These are phyloP conservation scores for Elaphurus davidianus DNA, from an alignment of 2,113 vertebrate genomes.

Conservation along the genomic window DNA sequence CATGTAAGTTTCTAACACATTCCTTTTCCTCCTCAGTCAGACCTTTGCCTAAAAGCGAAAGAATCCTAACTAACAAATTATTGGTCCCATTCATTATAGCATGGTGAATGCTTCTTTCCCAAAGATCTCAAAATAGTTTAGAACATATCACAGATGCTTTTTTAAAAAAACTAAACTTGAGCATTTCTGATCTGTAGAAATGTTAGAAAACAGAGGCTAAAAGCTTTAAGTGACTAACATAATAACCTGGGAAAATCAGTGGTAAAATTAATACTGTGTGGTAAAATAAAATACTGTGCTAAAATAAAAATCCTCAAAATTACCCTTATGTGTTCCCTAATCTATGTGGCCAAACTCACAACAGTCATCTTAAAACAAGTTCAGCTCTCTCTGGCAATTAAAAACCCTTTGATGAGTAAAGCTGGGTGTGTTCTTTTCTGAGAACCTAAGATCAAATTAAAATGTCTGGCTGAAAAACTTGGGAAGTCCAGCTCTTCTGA, in stretches of 20 bases:
- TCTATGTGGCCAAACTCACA: background rate
- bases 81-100: background rate
- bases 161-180: background rate
- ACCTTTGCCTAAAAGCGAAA: background rate
- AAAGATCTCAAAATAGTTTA: conserved; percentile 32
- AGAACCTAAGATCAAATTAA: conserved; percentile 13
- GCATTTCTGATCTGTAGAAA: background rate
- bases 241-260: background rate
- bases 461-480: background rate
- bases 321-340: background rate
- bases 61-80: background rate
- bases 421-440: background rate
- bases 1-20: background rate
- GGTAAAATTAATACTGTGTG: background rate
- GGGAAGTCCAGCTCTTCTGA: conserved; percentile 29
- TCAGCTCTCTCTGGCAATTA: background rate
- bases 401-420: background rate
- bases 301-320: background rate
- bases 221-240: background rate
- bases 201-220: background rate
- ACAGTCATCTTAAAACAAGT: background rate
- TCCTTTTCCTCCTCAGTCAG: background rate
- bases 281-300: background rate
- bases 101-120: background rate
- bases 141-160: background rate